Evolutionary conservation across 2,113 vertebrate species (phyloP).

Genomic region (Chlamydotis undulata): DNA sequence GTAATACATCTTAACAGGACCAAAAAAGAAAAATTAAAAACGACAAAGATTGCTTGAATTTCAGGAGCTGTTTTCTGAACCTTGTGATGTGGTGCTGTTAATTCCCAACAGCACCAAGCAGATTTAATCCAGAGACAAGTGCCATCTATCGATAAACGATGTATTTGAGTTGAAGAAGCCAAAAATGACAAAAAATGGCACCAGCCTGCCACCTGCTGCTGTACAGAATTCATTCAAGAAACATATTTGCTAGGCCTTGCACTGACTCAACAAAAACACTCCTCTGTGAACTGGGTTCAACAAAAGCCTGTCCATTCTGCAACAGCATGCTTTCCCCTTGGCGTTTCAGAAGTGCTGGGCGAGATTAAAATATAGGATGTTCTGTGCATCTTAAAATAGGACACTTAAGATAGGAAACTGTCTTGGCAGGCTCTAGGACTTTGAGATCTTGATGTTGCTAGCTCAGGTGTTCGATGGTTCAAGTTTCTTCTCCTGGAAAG

Average conservation of each 20-base stretch:
- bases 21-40: neutral
- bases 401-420: neutral
- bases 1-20: neutral
- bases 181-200: neutral
- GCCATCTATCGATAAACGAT: neutral
- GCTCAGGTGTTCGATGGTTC: neutral
- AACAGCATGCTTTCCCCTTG: neutral
- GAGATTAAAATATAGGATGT: neutral
- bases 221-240: neutral
- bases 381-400: neutral
- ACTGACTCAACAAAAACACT: neutral
- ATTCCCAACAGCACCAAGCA: neutral
- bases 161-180: neutral
- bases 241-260: neutral
- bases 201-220: conserved; percentile 67
- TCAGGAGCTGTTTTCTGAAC: neutral
- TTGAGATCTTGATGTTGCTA: neutral
- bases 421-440: too few species aligned
- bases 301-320: neutral
- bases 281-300: neutral
- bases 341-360: neutral
- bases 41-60: neutral
- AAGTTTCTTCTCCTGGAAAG: neutral
- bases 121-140: neutral
- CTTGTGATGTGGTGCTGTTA: neutral